Evolutionary conservation across 53 echinoderm and acorn worm genomes (phyloP).

Genomic region (Arbacia lixula): DNA sequence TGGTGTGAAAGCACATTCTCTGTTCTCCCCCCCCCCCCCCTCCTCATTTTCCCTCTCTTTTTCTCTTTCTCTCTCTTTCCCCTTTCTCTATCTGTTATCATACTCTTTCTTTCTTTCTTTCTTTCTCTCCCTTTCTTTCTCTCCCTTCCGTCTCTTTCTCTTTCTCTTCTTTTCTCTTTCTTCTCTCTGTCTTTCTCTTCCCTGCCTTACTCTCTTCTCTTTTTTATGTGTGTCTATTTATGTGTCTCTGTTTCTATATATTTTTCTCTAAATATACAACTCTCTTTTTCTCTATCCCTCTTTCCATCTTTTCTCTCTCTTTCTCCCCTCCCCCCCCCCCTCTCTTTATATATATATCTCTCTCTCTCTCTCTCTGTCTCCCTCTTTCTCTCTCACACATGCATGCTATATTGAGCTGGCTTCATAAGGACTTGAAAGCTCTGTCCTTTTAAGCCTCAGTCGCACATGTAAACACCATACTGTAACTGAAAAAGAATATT

Average conservation of each 20-base stretch:
- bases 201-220: background rate
- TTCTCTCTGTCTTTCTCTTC: background rate
- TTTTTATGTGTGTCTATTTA: background rate
- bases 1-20: no score
- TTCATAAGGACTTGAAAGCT: no score
- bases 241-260: background rate
- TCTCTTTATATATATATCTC: no score
- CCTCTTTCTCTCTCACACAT: no score
- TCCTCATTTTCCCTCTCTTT: background rate
- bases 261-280: background rate
- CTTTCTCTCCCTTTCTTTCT: background rate
- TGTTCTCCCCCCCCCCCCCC: no score
- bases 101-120: background rate
- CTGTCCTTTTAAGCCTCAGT: no score
- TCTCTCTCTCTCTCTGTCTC: no score
- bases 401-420: no score
- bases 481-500: no score
- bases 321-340: background rate
- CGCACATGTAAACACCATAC: no score
- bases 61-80: background rate
- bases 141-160: background rate
- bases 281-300: background rate
- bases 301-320: background rate
- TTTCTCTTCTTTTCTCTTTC: background rate
- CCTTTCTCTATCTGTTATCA: background rate